phyloP scores from a whole-genome alignment of 2,797 vertebrate species.

The Myotis pilosus region DNA sequence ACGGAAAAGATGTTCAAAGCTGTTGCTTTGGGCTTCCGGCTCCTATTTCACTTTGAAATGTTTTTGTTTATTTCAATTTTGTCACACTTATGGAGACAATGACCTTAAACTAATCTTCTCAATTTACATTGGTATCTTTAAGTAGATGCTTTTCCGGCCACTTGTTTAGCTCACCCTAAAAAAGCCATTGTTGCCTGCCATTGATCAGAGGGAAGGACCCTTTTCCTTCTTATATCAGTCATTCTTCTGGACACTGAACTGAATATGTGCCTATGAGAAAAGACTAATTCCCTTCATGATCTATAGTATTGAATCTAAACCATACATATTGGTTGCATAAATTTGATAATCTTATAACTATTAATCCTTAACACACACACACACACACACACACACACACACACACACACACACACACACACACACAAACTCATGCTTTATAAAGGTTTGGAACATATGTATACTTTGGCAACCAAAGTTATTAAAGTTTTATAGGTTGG shows the following conservation, averaged over 20 bases:
- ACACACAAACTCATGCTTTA: neutral
- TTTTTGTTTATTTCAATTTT: neutral
- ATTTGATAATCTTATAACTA: neutral
- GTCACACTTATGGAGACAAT: neutral
- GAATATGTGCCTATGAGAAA: neutral
- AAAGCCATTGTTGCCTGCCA: neutral
- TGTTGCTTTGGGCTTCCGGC: neutral
- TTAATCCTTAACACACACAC: neutral
- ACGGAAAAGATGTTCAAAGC: neutral
- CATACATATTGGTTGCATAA: neutral
- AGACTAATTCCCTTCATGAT: neutral
- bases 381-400: no score
- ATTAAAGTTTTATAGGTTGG: neutral
- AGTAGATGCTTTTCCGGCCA: neutral
- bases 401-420: no score
- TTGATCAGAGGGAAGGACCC: neutral
- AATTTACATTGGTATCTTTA: neutral
- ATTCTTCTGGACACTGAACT: neutral
- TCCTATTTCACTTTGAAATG: neutral
- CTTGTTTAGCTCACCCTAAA: neutral
- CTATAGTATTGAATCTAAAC: neutral
- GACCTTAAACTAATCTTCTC: neutral
- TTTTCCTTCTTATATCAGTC: neutral
- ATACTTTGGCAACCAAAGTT: neutral
- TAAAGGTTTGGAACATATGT: neutral